Evolutionary conservation across 1,140 invertebrate species (phyloP).

Genomic region (Dufourea novaeangliae): DNA sequence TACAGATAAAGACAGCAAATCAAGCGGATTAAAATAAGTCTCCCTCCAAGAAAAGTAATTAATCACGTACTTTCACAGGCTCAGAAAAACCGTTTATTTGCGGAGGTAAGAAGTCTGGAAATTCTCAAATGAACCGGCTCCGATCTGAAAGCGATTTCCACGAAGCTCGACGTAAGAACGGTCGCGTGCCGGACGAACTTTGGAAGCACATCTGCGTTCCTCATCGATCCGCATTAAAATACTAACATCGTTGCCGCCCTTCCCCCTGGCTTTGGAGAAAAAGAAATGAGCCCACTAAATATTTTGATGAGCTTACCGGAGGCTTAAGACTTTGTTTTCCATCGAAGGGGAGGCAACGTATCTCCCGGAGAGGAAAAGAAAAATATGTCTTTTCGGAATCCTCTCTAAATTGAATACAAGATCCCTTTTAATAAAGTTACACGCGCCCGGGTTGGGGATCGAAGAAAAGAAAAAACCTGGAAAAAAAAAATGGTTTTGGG

Average conservation of each 20-base stretch:
- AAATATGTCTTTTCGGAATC: conserved; percentile 56
- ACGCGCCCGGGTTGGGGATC: not conserved
- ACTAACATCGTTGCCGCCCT: conserved; percentile 40
- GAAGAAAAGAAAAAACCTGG: not conserved
- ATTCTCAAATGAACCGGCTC: conserved; percentile 15
- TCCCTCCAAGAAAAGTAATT: too few species aligned
- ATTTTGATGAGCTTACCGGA: conserved; percentile 65
- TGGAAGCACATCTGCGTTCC: conserved; percentile 54
- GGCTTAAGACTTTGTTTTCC: conserved; percentile 48
- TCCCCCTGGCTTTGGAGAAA: conserved; percentile 38
- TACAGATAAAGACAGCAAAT: too few species aligned
- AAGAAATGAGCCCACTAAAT: conserved; percentile 55
- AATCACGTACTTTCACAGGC: too few species aligned
- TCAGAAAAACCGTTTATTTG: not conserved
- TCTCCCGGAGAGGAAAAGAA: conserved; percentile 31
- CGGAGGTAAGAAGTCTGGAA: not conserved
- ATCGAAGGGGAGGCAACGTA: conserved; percentile 23
- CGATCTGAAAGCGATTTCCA: conserved; percentile 38
- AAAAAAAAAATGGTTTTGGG: conserved; percentile 21
- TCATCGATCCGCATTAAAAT: conserved; percentile 64
- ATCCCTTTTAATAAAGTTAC: conserved; percentile 62
- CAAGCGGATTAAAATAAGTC: too few species aligned
- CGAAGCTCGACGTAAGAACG: conserved; percentile 36
- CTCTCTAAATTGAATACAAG: conserved; percentile 66
- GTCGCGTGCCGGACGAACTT: conserved; percentile 41